Evolutionary conservation across 1,140 invertebrate genomes (phyloP).

Genomic region (Philotrypesis tridentata): DNA sequence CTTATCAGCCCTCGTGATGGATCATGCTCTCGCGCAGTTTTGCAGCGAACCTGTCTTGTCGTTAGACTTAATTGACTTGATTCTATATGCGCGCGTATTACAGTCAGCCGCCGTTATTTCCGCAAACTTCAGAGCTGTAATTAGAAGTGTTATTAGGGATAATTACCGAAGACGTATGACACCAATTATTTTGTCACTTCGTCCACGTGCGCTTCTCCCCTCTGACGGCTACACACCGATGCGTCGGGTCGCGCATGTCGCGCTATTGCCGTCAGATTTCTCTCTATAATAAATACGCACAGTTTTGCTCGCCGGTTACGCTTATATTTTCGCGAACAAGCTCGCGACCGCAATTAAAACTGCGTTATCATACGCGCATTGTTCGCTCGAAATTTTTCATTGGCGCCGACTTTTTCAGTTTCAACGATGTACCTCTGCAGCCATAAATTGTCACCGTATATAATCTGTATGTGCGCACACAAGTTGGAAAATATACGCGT

Average conservation of each 20-base stretch:
- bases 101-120: constrained; percentile 45
- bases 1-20: not conserved
- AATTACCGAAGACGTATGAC: constrained; percentile 52
- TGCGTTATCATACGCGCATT: constrained; percentile 21
- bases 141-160: constrained; percentile 51
- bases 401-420: not conserved
- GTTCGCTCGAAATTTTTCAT: constrained; percentile 25
- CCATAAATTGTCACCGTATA: not conserved
- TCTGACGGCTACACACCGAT: not conserved
- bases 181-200: constrained; percentile 52
- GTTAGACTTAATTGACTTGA: constrained; percentile 46
- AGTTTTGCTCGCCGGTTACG: constrained; percentile 41
- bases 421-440: constrained; percentile 4
- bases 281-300: constrained; percentile 48
- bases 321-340: constrained; percentile 22
- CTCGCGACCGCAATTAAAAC: constrained; percentile 21
- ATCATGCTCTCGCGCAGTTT: not conserved
- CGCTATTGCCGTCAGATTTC: constrained; percentile 2
- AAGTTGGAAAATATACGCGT: not conserved
- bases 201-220: constrained; percentile 42
- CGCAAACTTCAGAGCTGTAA: constrained; percentile 47
- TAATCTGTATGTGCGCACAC: too few species aligned
- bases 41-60: constrained; percentile 31
- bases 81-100: constrained; percentile 21
- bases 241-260: not conserved